A percentile compares a stretch with the other conserved stretches of the same genome.
Conservation (phyloP, 1,140 invertebrate species). For the Bombus haemorrhoidalis region DNA sequence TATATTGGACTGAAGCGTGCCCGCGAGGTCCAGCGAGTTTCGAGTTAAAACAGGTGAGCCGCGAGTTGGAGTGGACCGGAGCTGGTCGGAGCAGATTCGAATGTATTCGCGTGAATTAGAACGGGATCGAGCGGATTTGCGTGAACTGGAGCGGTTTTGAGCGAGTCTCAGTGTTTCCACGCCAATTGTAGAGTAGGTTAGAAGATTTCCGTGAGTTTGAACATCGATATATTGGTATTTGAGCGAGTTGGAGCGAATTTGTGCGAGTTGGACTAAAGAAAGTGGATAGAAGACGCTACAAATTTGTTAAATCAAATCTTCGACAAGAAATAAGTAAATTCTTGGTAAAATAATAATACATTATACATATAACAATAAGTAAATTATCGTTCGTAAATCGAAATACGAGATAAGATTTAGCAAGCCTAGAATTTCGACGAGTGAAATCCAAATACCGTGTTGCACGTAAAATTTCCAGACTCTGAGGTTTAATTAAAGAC, state of each 20-base stretch:
- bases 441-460: fast-evolving
- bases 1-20: neutral
- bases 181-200: neutral
- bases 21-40: neutral
- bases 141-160: neutral
- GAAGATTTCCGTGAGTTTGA: neutral
- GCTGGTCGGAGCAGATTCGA: neutral
- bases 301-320: neutral
- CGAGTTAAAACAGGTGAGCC: neutral
- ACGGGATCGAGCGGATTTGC: neutral
- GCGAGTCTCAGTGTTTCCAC: neutral
- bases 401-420: neutral
- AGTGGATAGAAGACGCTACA: neutral
- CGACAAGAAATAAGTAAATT: neutral
- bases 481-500: too few relatives aligned
- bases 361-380: too few relatives aligned
- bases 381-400: neutral
- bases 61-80: neutral
- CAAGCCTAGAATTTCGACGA: neutral
- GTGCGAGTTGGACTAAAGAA: neutral
- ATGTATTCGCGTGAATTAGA: neutral
- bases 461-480: too few relatives aligned
- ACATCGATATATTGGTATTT: neutral
- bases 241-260: neutral
- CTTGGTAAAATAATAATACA: neutral